Evolutionary conservation across 2,797 vertebrate species (phyloP), one percentile per base, ranked within the genome.

Genomic region (Chanos chanos): DNA sequence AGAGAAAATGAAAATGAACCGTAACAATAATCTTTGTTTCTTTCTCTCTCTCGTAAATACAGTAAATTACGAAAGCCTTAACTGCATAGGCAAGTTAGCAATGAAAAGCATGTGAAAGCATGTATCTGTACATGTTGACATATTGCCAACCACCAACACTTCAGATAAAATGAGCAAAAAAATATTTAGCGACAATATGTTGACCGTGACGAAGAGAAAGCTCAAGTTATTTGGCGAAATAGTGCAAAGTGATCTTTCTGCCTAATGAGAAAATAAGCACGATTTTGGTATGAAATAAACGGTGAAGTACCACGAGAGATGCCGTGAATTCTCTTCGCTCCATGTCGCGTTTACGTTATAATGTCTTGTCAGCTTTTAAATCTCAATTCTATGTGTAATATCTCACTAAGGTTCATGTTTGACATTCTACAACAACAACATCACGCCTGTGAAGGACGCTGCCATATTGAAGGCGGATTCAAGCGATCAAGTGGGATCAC

Each of bases 251-350:
- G 13, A 19, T 18, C 8, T 22, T 4, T 41, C n/a, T n/a, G n/a
- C n/a, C n/a, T n/a, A n/a, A n/a, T 15, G 4, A 18, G 7, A 19
- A n/a, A n/a, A 28, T n/a, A 5, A 12, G 37, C 7, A 13, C 22
- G 33, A 18, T 3, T 49, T 27, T 6, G 3, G 19, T 39, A 24
- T 55, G 56, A 51, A 7, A 37, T 6, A 44, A 18, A 49, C 19
- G 16, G 27, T 5, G 7, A 21, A 66, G 82, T 80, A 91, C 90
- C 88, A 89, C 66, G 8, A 91, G 68, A 0, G 86, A 88, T 12
- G 88, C 85, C 4, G 78, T 10, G 25, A 90, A 88, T 67, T 86
- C 74, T 50, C 71, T 65, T 55, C 73, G 85, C 3, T 89, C 84
- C 90, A 91, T 91, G 8, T 7, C 66, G 43, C 25, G 45, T 37